Evolutionary conservation across 2,888 invertebrate genomes (phyloP).

Genomic region (Coleophora deauratella): DNA sequence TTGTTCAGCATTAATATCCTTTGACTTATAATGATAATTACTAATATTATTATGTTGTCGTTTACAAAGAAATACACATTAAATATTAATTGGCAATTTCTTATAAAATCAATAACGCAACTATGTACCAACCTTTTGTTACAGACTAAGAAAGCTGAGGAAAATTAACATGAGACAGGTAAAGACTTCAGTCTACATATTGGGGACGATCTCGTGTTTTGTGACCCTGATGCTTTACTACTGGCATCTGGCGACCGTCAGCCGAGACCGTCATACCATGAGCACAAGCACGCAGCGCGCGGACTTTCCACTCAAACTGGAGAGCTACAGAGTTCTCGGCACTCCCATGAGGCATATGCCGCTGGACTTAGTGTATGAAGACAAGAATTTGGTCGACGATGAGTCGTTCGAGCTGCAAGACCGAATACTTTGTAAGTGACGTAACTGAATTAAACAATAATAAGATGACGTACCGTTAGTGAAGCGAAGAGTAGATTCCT

Average conservation of each 20-base stretch:
- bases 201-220: constrained; percentile 26
- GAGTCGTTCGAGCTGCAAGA: constrained; percentile 31
- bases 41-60: no score
- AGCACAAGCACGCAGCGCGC: not conserved
- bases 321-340: constrained; percentile 4
- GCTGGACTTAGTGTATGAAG: constrained; percentile 31
- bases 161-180: constrained; percentile 34
- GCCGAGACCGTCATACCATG: not conserved
- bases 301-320: not conserved
- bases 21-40: no score
- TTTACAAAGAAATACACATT: no score
- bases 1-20: no score
- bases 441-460: no score
- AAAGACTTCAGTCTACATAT: constrained; percentile 25
- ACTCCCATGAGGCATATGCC: constrained; percentile 36
- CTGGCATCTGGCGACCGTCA: constrained; percentile 23
- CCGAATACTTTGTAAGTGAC: constrained; percentile 24
- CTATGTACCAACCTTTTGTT: constrained; percentile 19
- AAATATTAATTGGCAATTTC: no score
- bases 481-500: no score
- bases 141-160: constrained; percentile 37
- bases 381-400: constrained; percentile 19
- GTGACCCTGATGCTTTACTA: constrained; percentile 33
- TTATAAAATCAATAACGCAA: no score
- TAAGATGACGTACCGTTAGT: no score